Conservation (phyloP, 2,797 vertebrate species). For the Simalia tracyae region DNA sequence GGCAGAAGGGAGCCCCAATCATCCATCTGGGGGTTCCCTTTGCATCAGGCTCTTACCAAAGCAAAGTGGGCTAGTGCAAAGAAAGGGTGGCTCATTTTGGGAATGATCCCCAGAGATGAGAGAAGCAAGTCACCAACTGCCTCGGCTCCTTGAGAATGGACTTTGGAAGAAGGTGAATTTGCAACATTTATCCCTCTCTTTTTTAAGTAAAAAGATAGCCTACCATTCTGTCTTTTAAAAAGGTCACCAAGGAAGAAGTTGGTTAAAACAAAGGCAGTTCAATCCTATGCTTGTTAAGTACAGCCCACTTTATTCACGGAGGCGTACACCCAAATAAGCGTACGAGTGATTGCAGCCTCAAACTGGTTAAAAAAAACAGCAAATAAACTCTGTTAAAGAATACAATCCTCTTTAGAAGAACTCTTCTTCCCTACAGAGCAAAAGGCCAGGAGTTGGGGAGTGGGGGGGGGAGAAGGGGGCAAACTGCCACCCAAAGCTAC, state of each 20-base stretch:
- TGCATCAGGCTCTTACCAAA: not conserved
- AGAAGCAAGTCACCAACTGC: not conserved
- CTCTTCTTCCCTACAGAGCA: not conserved
- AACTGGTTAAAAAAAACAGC: not conserved
- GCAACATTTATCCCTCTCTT: not conserved
- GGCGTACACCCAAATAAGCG: not conserved
- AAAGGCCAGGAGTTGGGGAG: not conserved
- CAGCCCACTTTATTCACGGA: no score
- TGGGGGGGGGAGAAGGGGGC: not conserved
- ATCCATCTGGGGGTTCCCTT: not conserved
- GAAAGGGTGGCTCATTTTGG: no score
- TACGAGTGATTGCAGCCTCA: not conserved
- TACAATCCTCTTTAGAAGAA: not conserved
- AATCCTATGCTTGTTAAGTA: no score
- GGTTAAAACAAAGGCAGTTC: not conserved
- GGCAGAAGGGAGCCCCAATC: not conserved
- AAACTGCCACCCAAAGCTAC: not conserved
- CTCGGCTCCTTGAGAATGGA: not conserved
- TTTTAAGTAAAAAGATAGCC: not conserved
- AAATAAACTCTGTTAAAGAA: not conserved
- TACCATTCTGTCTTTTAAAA: not conserved
- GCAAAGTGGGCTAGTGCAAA: not conserved
- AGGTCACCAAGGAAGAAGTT: not conserved
- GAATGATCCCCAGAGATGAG: not conserved
- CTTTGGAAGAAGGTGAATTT: no score